Conservation (phyloP, 2,113 vertebrate species). For the Cinclus mexicanus region DNA sequence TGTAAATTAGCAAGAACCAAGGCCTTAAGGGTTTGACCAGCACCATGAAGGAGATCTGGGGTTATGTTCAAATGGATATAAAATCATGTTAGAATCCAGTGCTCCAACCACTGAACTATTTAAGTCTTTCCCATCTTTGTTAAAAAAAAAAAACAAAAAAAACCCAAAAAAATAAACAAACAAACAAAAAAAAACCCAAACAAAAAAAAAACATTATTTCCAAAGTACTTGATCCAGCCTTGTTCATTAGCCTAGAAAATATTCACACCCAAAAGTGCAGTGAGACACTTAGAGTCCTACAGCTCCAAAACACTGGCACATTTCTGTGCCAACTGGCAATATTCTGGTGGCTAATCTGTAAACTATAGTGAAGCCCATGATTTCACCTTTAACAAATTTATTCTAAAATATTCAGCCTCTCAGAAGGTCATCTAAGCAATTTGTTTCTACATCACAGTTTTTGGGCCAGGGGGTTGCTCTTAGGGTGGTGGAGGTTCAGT, state of each 20-base stretch:
- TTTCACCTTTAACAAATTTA: background rate
- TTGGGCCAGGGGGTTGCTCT: background rate
- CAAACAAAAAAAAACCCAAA: background rate
- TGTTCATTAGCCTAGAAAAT: background rate
- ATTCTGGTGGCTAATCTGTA: background rate
- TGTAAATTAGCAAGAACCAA: background rate
- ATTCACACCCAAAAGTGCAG: background rate
- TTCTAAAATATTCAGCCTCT: background rate
- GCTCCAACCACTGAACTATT: background rate
- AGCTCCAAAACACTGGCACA: background rate
- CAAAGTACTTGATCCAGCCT: background rate
- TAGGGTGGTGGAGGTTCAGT: background rate
- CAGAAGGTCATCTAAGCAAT: background rate
- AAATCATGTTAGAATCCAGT: background rate
- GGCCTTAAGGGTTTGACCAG: background rate
- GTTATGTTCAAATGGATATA: background rate
- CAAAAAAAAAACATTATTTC: background rate
- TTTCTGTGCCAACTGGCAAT: background rate
- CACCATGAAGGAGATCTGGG: background rate
- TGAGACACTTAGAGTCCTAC: background rate
- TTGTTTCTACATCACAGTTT: conserved; percentile 1
- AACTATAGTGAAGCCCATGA: background rate
- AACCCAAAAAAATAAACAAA: no score
- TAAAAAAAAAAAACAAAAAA: background rate
- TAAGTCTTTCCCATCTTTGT: background rate